Evolutionary conservation across 2,888 invertebrate genomes (phyloP).

Genomic region (Drosophila greeni): DNA sequence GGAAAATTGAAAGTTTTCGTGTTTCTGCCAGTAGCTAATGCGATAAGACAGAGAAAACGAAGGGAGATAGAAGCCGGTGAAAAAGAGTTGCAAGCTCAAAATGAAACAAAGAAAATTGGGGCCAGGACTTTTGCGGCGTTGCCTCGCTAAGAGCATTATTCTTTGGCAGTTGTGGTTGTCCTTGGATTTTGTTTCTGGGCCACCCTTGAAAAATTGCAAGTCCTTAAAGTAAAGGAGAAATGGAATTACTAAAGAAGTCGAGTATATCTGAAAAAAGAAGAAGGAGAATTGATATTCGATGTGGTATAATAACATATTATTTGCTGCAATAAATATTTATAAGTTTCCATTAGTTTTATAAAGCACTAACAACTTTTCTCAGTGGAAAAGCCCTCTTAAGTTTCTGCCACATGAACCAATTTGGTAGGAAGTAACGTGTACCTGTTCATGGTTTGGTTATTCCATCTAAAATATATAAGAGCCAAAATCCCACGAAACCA

Average conservation of each 20-base stretch:
- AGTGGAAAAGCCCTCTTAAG: neutral
- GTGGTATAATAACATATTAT: neutral
- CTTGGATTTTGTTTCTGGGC: neutral
- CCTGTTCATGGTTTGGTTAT: neutral
- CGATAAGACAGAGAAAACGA: slow-evolving; percentile 10
- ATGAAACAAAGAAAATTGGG: slow-evolving; percentile 6
- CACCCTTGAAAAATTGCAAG: neutral
- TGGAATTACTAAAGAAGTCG: neutral
- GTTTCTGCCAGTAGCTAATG: slow-evolving; percentile 15
- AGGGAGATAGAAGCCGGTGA: neutral
- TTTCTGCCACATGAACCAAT: neutral
- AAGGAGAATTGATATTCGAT: neutral
- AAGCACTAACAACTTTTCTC: neutral
- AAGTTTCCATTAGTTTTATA: neutral
- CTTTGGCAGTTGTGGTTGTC: slow-evolving; percentile 7
- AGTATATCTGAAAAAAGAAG: neutral
- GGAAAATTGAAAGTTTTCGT: slow-evolving; percentile 36
- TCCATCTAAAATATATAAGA: too few relatives aligned
- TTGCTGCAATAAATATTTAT: neutral
- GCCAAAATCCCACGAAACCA: neutral
- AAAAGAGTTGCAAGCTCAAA: neutral
- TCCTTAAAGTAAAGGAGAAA: too few relatives aligned
- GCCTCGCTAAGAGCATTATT: neutral
- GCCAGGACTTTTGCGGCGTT: slow-evolving; percentile 2
- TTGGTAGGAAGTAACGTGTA: neutral